Evolutionary conservation across 2,797 vertebrate genomes (phyloP).

Genomic region (Merluccius polli): DNA sequence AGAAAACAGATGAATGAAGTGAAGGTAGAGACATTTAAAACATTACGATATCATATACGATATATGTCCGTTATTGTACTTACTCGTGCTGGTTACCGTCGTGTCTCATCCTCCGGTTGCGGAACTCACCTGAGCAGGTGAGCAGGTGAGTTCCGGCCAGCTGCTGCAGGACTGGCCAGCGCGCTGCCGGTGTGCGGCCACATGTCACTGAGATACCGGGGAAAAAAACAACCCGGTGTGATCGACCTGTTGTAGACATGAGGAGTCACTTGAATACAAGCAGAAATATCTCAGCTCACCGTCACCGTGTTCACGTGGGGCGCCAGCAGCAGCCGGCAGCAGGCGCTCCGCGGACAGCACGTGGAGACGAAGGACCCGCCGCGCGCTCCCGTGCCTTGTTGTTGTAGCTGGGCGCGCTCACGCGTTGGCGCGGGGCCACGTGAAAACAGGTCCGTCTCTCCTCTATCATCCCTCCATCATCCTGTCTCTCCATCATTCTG

Average conservation of each 20-base stretch:
- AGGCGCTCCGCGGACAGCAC: background rate
- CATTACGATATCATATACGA: no score
- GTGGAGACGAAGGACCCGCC: background rate
- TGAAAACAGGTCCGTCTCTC: background rate
- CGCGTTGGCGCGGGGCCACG: no score
- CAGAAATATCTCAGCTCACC: background rate
- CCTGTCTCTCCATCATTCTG: background rate
- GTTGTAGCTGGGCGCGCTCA: background rate
- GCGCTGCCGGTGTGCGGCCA: background rate
- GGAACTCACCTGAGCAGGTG: constrained; percentile 1
- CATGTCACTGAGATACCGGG: background rate
- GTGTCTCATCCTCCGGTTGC: background rate
- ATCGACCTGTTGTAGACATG: background rate
- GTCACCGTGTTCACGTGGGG: background rate
- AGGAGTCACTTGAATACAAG: background rate
- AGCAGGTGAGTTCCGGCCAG: no score
- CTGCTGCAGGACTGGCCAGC: background rate
- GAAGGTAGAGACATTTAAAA: background rate
- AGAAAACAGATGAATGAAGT: background rate
- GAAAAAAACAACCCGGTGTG: background rate
- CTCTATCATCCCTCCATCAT: no score
- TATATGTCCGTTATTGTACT: background rate
- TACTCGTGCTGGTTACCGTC: background rate
- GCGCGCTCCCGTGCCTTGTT: background rate
- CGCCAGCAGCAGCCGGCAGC: background rate